These are phyloP conservation scores for Caradrina kadenii DNA, from an alignment of 2,888 invertebrate species.

Conservation along the genomic window DNA sequence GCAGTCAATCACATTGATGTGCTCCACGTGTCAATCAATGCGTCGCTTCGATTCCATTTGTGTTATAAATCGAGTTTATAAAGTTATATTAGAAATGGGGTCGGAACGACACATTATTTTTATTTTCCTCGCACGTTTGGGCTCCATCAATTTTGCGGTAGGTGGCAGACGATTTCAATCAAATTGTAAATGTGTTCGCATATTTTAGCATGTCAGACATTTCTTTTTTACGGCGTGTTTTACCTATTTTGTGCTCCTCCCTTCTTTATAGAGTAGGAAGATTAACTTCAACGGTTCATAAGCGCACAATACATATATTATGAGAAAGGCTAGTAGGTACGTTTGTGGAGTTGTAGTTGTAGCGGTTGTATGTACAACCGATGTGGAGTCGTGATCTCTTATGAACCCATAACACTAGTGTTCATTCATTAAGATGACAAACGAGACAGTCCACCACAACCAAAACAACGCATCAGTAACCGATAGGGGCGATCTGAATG, in stretches of 20 bases:
- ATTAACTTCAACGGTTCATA: not conserved
- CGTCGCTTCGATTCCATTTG: constrained; percentile 58
- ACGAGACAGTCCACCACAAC: constrained; percentile 28
- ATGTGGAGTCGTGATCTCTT: constrained; percentile 6
- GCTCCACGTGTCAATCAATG: constrained; percentile 63
- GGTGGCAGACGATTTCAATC: constrained; percentile 62
- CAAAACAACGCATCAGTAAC: constrained; percentile 57
- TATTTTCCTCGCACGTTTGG: constrained; percentile 64
- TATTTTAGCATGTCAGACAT: constrained; percentile 34
- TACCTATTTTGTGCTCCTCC: constrained; percentile 4
- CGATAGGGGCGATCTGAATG: constrained; percentile 56
- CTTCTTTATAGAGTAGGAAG: not conserved
- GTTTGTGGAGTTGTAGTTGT: not conserved
- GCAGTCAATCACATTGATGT: constrained; percentile 50
- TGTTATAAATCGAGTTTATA: constrained; percentile 63
- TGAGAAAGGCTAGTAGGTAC: not conserved
- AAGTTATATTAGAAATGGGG: constrained; percentile 66
- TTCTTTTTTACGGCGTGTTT: constrained; percentile 20
- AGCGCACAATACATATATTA: not conserved
- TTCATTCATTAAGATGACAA: constrained; percentile 53
- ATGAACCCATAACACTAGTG: constrained; percentile 26
- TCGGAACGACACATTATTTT: constrained; percentile 59
- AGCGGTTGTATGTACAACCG: not conserved
- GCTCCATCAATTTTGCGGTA: constrained; percentile 58
- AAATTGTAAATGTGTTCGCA: constrained; percentile 59